These are phyloP conservation scores for Maniola jurtina DNA, from an alignment of 1,140 invertebrate genomes.

Conservation along the genomic window DNA sequence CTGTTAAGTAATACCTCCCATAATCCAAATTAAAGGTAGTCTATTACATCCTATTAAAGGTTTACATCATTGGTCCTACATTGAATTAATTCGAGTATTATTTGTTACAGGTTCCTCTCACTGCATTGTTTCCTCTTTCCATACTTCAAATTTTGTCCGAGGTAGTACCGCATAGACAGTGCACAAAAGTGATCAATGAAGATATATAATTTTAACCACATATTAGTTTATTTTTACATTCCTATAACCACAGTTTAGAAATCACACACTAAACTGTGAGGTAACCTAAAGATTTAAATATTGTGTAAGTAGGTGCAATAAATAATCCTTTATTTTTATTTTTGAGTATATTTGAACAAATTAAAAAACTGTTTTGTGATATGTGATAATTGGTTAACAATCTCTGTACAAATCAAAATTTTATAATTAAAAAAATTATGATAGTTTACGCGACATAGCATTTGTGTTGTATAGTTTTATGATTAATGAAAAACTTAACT, in stretches of 20 bases:
- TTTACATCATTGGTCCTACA: too few relatives aligned
- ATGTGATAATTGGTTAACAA: constrained; percentile 21
- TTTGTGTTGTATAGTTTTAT: constrained; percentile 8
- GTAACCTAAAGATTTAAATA: neutral
- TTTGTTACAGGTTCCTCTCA: constrained; percentile 88
- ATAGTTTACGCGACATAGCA: neutral
- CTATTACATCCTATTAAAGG: too few relatives aligned
- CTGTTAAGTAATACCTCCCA: too few relatives aligned
- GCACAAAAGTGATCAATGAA: neutral
- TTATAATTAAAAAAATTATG: neutral
- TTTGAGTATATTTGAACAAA: constrained; percentile 13
- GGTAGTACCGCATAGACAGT: constrained; percentile 42
- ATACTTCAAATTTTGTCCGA: constrained; percentile 87
- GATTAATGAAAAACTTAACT: constrained; percentile 38
- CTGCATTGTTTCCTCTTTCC: constrained; percentile 93
- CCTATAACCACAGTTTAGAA: neutral
- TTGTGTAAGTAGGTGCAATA: constrained; percentile 30
- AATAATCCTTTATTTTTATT: neutral
- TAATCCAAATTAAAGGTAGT: too few relatives aligned
- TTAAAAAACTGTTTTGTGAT: constrained; percentile 21
- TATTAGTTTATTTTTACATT: constrained; percentile 25
- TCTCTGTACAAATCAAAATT: constrained; percentile 11
- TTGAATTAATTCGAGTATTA: too few relatives aligned
- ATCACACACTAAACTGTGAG: neutral
- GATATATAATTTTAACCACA: neutral